phyloP scores from a whole-genome alignment of 1,140 invertebrate species.

The Leptinotarsa undecemlineata region DNA sequence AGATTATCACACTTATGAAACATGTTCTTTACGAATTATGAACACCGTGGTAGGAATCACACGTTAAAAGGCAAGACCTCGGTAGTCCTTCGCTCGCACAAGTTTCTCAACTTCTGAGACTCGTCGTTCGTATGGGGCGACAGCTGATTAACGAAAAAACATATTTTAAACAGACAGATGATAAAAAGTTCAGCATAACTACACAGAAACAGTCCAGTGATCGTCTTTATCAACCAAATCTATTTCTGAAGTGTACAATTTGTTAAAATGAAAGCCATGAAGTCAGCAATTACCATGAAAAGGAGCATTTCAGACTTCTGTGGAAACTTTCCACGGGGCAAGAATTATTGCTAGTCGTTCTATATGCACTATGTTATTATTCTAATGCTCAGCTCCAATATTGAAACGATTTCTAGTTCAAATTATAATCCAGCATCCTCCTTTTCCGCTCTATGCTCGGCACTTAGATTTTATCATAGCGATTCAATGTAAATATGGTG shows the following conservation, averaged over 20 bases:
- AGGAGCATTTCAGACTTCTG: slow-evolving; percentile 5
- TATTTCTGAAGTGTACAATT: not conserved
- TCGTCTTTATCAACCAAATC: not conserved
- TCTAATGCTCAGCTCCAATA: slow-evolving; percentile 6
- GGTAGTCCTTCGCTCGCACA: too few relatives aligned
- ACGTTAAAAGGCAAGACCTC: too few relatives aligned
- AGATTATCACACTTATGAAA: too few relatives aligned
- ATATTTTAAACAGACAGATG: too few relatives aligned
- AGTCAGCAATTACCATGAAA: not conserved
- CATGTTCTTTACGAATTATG: too few relatives aligned
- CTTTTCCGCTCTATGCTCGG: not conserved
- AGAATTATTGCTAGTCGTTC: not conserved
- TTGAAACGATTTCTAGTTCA: slow-evolving; percentile 2
- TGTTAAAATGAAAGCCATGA: not conserved
- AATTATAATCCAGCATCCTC: slow-evolving; percentile 4
- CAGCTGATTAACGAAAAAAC: too few relatives aligned
- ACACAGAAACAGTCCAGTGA: not conserved
- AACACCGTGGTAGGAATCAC: too few relatives aligned
- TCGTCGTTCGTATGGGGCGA: too few relatives aligned
- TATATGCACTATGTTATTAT: slow-evolving; percentile 1
- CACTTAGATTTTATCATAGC: slow-evolving; percentile 14
- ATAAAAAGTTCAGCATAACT: not conserved
- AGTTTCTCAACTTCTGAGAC: too few relatives aligned
- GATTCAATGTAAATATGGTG: slow-evolving; percentile 12
- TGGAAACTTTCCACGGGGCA: slow-evolving; percentile 7